Evolutionary conservation across 2,797 vertebrate genomes (phyloP), one percentile per base, ranked within the genome.

Genomic region (Diglossa cyanea): DNA sequence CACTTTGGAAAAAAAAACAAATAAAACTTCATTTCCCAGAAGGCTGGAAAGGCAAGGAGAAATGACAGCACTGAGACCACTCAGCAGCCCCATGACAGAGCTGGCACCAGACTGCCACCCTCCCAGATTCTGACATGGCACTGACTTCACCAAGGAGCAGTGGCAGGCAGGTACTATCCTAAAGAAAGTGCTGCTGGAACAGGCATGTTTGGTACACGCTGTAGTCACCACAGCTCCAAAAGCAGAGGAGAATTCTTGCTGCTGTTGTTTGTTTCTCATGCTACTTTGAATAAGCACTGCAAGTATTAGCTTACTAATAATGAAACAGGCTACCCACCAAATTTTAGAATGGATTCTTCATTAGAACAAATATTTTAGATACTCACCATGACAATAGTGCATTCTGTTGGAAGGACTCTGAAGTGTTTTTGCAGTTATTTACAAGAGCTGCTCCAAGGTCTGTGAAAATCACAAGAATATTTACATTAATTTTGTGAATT

Each of bases 191-290:
- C 17, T 63, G 57, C 66, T 20, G 10, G 31, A 33, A 42, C 2
- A 13, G 4, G 0, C 10, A n/a, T 1, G 0, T 37, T 42, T 50
- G 44, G 30, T 23, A 40, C 50, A 9, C 5, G 23, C 35, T 45
- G 42, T 5, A 54, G 51, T 31, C 20, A 40, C 35, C 31, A 57
- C 25, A 65, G 11, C 18, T 61, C n/a, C 0, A 0, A 91, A 60
- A 88, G 55, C 54, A 71, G 42, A 50, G 7, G 14, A 54, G 39
- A 19, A 25, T 8, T 76, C 2, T 10, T 60, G 26, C 31, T 47
- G 6, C 31, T 33, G 53, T n/a, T 6, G 7, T 31, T 48, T 67
- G 6, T 48, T 79, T 74, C 57, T 88, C 50, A 37, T 24, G 20
- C 17, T 51, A 31, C 35, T 93, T 94, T 62, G 37, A 71, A 83